phyloP scores from a whole-genome alignment of 1,140 invertebrate genomes.

The Pectinophora gossypiella region DNA sequence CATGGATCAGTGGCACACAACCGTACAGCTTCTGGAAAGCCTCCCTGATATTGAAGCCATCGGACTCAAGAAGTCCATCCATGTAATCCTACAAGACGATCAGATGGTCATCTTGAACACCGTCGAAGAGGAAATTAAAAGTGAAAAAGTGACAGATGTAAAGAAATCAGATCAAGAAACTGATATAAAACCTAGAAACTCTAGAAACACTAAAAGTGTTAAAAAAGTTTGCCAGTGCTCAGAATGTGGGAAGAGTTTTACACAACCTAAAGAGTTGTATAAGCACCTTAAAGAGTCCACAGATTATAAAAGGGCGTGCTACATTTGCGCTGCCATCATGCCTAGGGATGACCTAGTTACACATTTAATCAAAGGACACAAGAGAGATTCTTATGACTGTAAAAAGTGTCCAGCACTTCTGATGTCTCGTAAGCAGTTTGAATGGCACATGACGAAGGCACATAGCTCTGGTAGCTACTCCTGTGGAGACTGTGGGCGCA shows the following conservation, averaged over 20 bases:
- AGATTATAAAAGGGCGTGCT: conserved; percentile 42
- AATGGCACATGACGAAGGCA: conserved; percentile 26
- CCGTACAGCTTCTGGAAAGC: conserved; percentile 27
- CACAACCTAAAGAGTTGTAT: conserved; percentile 34
- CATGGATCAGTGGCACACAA: conserved; percentile 31
- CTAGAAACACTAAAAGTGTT: neutral
- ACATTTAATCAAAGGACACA: conserved; percentile 36
- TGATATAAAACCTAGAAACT: neutral
- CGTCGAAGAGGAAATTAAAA: neutral
- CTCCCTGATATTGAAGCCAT: conserved; percentile 14
- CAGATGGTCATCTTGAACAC: neutral
- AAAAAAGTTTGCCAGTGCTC: conserved; percentile 28
- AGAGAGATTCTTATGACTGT: conserved; percentile 31
- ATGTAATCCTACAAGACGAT: neutral
- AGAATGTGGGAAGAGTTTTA: conserved; percentile 43
- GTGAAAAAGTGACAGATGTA: neutral
- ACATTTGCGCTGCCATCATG: conserved; percentile 49
- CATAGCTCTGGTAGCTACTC: conserved; percentile 30
- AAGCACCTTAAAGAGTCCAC: conserved; percentile 48
- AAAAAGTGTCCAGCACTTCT: conserved; percentile 46
- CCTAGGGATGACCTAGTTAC: conserved; percentile 29
- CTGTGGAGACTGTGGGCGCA: conserved; percentile 49
- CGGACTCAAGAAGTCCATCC: neutral
- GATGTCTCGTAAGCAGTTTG: conserved; percentile 20
- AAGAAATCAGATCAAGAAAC: neutral